These are phyloP conservation scores for Myopa testacea DNA, from an alignment of 2,888 invertebrate species.

Conservation along the genomic window DNA sequence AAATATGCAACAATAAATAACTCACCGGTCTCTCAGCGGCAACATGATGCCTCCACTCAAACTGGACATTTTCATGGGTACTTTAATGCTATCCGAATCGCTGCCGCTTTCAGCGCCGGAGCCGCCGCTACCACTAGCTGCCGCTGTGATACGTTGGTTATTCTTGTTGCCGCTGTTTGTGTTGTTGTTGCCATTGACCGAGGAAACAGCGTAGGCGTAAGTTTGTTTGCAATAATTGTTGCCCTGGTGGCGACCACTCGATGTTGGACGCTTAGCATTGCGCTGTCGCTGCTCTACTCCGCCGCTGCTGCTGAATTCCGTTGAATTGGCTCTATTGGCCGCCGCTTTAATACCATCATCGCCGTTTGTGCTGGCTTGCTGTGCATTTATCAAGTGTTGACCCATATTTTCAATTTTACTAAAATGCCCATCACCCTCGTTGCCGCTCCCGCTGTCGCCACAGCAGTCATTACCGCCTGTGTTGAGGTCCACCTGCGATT, in stretches of 20 bases:
- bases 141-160: constrained; percentile 21
- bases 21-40: constrained; percentile 75
- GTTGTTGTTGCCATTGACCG: constrained; percentile 51
- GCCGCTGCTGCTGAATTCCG: constrained; percentile 37
- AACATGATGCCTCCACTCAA: constrained; percentile 59
- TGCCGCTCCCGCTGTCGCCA: constrained; percentile 61
- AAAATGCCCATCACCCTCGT: constrained; percentile 68
- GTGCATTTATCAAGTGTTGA: constrained; percentile 66
- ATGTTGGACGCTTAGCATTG: constrained; percentile 64
- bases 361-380: constrained; percentile 51
- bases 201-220: constrained; percentile 30
- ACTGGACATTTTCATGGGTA: constrained; percentile 73
- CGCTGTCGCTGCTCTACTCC: constrained; percentile 51
- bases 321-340: constrained; percentile 16
- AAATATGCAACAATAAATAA: constrained; percentile 28
- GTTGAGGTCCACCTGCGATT: constrained; percentile 49
- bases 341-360: constrained; percentile 48
- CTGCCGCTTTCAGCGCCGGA: constrained; percentile 73
- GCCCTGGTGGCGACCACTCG: constrained; percentile 60
- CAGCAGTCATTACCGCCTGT: constrained; percentile 62
- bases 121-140: constrained; percentile 56
- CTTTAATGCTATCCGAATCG: constrained; percentile 79
- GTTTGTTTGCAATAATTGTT: constrained; percentile 43
- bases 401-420: constrained; percentile 69
- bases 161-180: constrained; percentile 32